A percentile compares a stretch with the other conserved stretches of the same genome.
phyloP scores from a whole-genome alignment of 2,888 invertebrate genomes.

The Yponomeuta malinellus region DNA sequence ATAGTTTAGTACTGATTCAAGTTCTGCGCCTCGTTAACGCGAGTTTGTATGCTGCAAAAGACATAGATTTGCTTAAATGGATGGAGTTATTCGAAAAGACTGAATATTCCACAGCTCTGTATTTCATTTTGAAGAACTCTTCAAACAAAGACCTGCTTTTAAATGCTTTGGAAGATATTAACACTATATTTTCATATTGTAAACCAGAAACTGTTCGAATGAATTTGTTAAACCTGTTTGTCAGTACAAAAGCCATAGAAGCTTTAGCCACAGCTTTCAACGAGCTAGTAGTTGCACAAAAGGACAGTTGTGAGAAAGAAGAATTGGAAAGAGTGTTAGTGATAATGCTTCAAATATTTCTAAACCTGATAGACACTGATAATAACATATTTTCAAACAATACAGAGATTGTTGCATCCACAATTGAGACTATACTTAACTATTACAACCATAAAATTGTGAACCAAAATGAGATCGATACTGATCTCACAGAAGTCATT shows the following conservation, averaged over 20 bases:
- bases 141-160: conserved; percentile 77
- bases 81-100: conserved; percentile 62
- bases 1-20: conserved; percentile 84
- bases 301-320: conserved; percentile 39
- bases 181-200: conserved; percentile 69
- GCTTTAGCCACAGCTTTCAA: conserved; percentile 46
- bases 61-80: conserved; percentile 59
- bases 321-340: conserved; percentile 53
- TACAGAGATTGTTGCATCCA: conserved; percentile 36
- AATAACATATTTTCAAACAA: conserved; percentile 43
- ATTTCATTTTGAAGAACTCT: conserved; percentile 85
- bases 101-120: conserved; percentile 75
- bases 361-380: conserved; percentile 56
- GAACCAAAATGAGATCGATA: conserved; percentile 15
- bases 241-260: conserved; percentile 45
- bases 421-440: conserved; percentile 45
- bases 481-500: conserved; percentile 33
- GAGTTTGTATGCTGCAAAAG: conserved; percentile 60
- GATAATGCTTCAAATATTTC: conserved; percentile 51
- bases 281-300: conserved; percentile 46
- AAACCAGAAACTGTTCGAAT: conserved; percentile 42
- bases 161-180: conserved; percentile 76
- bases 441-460: conserved; percentile 57
- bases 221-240: conserved; percentile 53
- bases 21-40: conserved; percentile 80